These are phyloP conservation scores for Acanthaster planci DNA, from an alignment of 35 echinoderm and acorn worm genomes.

Conservation along the genomic window DNA sequence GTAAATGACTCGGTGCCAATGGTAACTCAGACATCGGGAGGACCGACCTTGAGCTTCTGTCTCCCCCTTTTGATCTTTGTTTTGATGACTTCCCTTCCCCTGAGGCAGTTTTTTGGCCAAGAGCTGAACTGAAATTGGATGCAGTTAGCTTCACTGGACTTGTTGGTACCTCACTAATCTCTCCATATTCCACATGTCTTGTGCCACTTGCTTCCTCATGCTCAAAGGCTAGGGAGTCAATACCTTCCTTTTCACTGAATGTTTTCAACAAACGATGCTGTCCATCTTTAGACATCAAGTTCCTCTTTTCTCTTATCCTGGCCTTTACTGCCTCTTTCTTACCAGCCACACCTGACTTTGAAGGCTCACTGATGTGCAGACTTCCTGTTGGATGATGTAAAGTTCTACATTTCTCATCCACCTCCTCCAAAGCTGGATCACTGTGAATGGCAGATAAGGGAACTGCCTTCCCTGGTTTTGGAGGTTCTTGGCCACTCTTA, in stretches of 20 bases:
- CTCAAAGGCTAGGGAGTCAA: background rate
- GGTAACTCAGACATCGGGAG: constrained; percentile 5
- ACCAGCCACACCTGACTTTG: background rate
- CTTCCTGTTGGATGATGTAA: background rate
- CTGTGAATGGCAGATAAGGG: background rate
- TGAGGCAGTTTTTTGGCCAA: background rate
- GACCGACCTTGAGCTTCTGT: background rate
- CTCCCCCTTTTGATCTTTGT: background rate
- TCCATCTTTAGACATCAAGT: background rate
- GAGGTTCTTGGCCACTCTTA: constrained; percentile 24
- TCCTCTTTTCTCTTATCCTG: constrained; percentile 4
- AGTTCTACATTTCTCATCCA: background rate
- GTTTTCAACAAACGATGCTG: background rate
- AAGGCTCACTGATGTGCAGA: background rate
- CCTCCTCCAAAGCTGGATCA: background rate
- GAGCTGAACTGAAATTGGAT: background rate
- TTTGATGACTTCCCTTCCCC: background rate
- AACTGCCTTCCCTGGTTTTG: background rate
- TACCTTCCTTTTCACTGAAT: constrained; percentile 18
- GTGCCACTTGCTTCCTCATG: background rate
- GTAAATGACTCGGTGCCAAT: background rate
- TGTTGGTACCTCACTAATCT: background rate
- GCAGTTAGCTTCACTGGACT: background rate
- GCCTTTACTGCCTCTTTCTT: background rate
- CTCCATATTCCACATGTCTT: background rate